Evolutionary conservation across 2,113 vertebrate genomes (phyloP), one percentile per base, ranked within the genome.

Genomic region (chimpanzee (Pan troglodytes)): DNA sequence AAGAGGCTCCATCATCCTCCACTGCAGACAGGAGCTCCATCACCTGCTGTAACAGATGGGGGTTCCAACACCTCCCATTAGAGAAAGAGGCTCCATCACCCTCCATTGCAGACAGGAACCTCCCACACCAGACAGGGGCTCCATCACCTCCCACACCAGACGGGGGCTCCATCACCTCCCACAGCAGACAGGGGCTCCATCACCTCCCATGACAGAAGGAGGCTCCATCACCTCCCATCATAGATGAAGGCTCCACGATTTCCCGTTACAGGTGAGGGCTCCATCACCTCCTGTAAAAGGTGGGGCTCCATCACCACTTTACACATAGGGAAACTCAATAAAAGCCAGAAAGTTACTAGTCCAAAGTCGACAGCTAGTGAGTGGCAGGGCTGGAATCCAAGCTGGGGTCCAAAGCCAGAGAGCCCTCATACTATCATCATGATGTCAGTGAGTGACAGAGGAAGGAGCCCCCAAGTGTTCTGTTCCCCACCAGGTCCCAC

Each of bases 381-480:
- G 6, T 1, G 48, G 5, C 40, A 6, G 40, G 35, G 61, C 35
- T 14, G 25, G 59, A 72, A 0, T 27, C 64, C 27, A 38, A 4
- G 2, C 32, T 0, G 20, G 17, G 17, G 5, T 81, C 55, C n/a
- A 27, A 45, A 5, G 3, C 6, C 52, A 72, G 30, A 72, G 30
- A 84, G 61, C 32, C 40, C 61, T 40, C 3, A 0, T 4, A 8
- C 30, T 10, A 12, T n/a, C 78, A 18, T 81, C 0, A 0, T 50
- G 68, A 57, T 16, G 6, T 48, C 73, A 2, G 1, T 8, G 50
- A 40, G 11, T 8, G 70, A 32, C 3, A 0, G 40, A 6, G 67
- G 64, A 17, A 35, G n/a, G n/a, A 16, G 40, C 43, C 16, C 23
- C 75, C 17, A 20, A 30, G 25, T 48, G 30, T 13, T 27, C 2